Evolutionary conservation across 1,140 invertebrate species (phyloP).

Genomic region (honey bee (Apis mellifera)): Amel_HAv3.1 CM009937.2:1279001-1279500

Average conservation of each 20-base stretch:
- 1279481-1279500: too few relatives aligned
- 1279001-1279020: slow-evolving; percentile 75
- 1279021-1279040: slow-evolving; percentile 62
- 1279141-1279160: slow-evolving; percentile 45
- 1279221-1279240: slow-evolving; percentile 4
- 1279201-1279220: slow-evolving; percentile 23
- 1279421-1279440: too few relatives aligned
- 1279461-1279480: too few relatives aligned
- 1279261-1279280: background rate
- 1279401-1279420: too few relatives aligned
- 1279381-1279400: too few relatives aligned
- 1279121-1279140: slow-evolving; percentile 67
- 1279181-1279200: background rate
- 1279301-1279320: too few relatives aligned
- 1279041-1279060: slow-evolving; percentile 77
- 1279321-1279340: too few relatives aligned
- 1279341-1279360: too few relatives aligned
- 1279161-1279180: slow-evolving; percentile 50
- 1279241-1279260: background rate
- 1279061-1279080: slow-evolving; percentile 36
- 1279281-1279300: background rate
- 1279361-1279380: too few relatives aligned
- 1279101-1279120: slow-evolving; percentile 71
- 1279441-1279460: too few relatives aligned
- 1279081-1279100: background rate